Conservation (phyloP, 2,888 invertebrate species). For the Conomelus anceps region DNA sequence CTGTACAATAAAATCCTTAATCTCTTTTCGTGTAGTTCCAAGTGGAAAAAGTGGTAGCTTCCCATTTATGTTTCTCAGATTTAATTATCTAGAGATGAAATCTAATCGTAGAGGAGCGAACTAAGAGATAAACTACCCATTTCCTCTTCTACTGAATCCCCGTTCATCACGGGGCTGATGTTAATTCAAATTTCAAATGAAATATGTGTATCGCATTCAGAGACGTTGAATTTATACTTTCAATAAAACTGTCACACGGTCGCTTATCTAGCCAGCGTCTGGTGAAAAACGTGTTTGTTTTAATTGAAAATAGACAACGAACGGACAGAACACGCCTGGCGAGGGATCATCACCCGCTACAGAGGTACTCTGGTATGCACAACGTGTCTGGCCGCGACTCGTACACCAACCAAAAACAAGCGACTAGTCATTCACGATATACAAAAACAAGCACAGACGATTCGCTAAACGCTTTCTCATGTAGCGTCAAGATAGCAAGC, state of each 20-base stretch:
- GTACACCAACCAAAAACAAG: background rate
- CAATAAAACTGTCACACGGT: slow-evolving; percentile 5
- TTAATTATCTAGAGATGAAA: background rate
- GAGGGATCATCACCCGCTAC: background rate
- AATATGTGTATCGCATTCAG: background rate
- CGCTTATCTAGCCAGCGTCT: background rate
- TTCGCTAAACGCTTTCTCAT: background rate
- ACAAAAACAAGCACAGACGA: background rate
- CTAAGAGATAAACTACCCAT: background rate
- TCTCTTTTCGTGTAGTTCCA: background rate
- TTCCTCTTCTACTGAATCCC: background rate
- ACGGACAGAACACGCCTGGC: too few relatives aligned
- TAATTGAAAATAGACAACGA: slow-evolving; percentile 5
- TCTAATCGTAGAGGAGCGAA: background rate
- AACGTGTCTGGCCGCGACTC: background rate
- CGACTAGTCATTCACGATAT: background rate
- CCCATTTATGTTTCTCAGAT: background rate
- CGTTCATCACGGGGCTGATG: background rate
- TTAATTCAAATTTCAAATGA: background rate
- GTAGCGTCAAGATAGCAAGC: background rate
- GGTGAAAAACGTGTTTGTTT: background rate
- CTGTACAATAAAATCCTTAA: background rate
- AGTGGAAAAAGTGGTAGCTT: background rate
- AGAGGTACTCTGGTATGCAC: background rate
- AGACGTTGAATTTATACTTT: background rate